phyloP scores from a whole-genome alignment of 2,113 vertebrate genomes.

The Barnardius zonarius region DNA sequence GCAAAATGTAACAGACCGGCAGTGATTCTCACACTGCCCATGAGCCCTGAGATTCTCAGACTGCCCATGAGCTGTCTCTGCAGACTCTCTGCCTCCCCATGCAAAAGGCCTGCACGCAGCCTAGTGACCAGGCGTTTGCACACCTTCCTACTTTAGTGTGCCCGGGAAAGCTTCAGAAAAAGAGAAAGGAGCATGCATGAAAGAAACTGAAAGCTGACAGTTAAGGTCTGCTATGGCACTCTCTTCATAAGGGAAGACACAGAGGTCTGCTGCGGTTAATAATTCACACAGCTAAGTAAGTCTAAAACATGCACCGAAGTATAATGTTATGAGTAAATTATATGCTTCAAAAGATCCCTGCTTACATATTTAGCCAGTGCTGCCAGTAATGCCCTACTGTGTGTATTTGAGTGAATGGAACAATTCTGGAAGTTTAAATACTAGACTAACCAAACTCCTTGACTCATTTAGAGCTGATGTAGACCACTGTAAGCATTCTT shows the following conservation, averaged over 20 bases:
- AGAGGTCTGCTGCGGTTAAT: neutral
- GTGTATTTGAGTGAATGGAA: slow-evolving; percentile 35
- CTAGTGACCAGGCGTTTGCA: neutral
- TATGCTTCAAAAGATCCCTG: slow-evolving; percentile 19
- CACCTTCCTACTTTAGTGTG: neutral
- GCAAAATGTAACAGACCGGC: neutral
- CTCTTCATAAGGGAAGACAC: neutral
- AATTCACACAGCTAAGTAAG: neutral
- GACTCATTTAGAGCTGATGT: slow-evolving; percentile 15
- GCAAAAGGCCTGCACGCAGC: neutral
- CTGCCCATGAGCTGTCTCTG: neutral
- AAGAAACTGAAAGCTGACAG: neutral
- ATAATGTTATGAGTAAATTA: slow-evolving; percentile 39
- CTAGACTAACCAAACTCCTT: slow-evolving; percentile 26
- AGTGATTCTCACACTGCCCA: neutral
- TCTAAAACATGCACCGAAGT: neutral
- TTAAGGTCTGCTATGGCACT: neutral
- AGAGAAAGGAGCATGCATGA: neutral
- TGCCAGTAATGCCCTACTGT: neutral
- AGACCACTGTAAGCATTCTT: neutral
- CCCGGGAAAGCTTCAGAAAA: neutral
- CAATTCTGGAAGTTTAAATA: slow-evolving; percentile 57
- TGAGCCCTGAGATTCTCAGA: accelerated
- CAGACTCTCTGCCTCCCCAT: neutral
- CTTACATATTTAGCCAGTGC: neutral